These are phyloP conservation scores for Aphelenchoides bicaudatus DNA, from an alignment of 2,888 invertebrate species.

Conservation along the genomic window DNA sequence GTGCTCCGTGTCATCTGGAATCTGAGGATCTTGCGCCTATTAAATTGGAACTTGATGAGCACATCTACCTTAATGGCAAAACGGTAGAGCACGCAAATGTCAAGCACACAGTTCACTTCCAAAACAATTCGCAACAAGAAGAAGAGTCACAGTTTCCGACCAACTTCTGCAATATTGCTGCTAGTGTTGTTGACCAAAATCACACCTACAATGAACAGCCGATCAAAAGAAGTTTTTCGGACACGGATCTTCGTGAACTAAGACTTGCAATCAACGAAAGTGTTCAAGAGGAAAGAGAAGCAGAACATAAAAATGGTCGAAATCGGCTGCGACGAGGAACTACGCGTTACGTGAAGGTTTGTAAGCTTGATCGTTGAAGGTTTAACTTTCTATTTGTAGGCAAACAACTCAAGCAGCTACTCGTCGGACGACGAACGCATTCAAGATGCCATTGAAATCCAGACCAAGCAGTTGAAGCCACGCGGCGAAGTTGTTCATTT, in stretches of 20 bases:
- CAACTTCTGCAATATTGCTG: no score
- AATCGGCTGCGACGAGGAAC: no score
- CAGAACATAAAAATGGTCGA: neutral
- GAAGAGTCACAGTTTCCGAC: no score
- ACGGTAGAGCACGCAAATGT: neutral
- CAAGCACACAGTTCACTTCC: constrained; percentile 6
- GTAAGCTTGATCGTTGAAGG: neutral
- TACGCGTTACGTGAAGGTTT: no score
- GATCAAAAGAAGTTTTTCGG: constrained; percentile 7
- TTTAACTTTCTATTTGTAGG: neutral
- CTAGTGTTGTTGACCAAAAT: no score
- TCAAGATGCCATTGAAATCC: no score
- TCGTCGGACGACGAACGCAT: neutral
- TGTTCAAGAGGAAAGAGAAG: neutral
- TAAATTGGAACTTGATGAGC: no score
- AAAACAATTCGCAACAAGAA: neutral
- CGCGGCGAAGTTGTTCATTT: neutral
- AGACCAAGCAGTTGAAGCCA: neutral
- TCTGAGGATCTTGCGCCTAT: no score
- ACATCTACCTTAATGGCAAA: no score
- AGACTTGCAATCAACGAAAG: neutral
- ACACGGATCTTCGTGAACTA: no score
- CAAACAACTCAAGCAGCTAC: neutral
- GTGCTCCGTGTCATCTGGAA: no score
- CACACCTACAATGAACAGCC: no score